Conservation (phyloP, 2,888 invertebrate species). For the Parelbella ahira region DNA sequence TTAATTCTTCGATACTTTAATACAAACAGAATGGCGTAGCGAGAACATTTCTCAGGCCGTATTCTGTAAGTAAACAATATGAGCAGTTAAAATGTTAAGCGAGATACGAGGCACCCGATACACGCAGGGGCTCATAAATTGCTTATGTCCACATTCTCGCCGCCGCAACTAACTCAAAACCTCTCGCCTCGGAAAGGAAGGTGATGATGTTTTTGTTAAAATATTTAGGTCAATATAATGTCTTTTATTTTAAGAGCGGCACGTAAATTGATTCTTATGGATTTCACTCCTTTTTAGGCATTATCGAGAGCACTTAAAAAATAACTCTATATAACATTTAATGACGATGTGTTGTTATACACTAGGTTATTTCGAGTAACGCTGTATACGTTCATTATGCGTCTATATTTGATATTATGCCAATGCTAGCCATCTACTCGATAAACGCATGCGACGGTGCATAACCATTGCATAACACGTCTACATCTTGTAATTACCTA, state of each 20-base stretch:
- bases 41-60: background rate
- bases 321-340: too few relatives aligned
- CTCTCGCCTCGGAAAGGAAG: background rate
- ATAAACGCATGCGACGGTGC: slow-evolving; percentile 15
- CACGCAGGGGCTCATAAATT: slow-evolving; percentile 12
- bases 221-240: slow-evolving; percentile 1
- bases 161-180: slow-evolving; percentile 1
- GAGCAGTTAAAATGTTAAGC: slow-evolving; percentile 3
- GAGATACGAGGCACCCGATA: slow-evolving; percentile 1
- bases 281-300: background rate
- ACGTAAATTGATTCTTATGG: background rate
- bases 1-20: background rate
- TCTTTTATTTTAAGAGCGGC: background rate
- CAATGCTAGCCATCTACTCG: background rate
- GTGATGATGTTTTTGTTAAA: slow-evolving; percentile 10
- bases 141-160: slow-evolving; percentile 9
- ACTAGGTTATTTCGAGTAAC: too few relatives aligned
- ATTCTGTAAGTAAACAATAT: slow-evolving; percentile 6
- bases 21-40: background rate
- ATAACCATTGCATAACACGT: slow-evolving; percentile 30
- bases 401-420: too few relatives aligned
- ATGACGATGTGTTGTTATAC: too few relatives aligned
- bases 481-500: slow-evolving; percentile 29
- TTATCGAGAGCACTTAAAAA: too few relatives aligned
- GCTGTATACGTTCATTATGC: too few relatives aligned